These are phyloP conservation scores for Platysteira castanea DNA, from an alignment of 2,113 vertebrate genomes.

Conservation along the genomic window DNA sequence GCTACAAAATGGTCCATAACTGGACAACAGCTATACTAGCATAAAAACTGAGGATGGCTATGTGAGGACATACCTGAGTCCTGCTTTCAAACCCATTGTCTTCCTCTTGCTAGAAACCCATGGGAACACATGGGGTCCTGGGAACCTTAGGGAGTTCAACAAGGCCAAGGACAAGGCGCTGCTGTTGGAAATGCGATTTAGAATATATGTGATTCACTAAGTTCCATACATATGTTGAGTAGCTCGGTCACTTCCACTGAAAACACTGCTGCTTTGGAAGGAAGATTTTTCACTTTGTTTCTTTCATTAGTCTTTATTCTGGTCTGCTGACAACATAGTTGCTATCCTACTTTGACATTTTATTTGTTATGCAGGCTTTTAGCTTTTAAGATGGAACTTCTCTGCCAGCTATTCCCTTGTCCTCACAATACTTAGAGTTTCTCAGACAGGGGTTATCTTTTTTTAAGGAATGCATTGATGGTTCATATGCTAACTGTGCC, in stretches of 20 bases:
- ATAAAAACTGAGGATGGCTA: neutral
- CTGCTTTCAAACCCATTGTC: neutral
- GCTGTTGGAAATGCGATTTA: neutral
- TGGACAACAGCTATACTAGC: neutral
- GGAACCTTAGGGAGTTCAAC: neutral
- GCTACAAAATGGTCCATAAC: neutral
- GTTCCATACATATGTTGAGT: neutral
- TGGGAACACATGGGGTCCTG: neutral
- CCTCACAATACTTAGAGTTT: neutral
- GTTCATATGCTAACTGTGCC: neutral
- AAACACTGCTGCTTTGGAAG: neutral
- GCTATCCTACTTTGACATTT: neutral
- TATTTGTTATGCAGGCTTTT: neutral
- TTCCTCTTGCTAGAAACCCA: neutral
- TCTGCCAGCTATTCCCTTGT: neutral
- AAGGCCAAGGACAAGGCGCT: neutral
- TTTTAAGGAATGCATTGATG: neutral
- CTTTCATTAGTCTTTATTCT: neutral
- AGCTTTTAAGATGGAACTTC: neutral
- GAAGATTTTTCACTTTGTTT: neutral
- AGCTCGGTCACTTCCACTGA: neutral
- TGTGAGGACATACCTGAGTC: neutral
- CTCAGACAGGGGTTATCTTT: neutral
- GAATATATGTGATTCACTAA: neutral
- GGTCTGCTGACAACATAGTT: neutral